Conservation (phyloP, 2,888 invertebrate genomes). For the Ypsolopha sequella region DNA sequence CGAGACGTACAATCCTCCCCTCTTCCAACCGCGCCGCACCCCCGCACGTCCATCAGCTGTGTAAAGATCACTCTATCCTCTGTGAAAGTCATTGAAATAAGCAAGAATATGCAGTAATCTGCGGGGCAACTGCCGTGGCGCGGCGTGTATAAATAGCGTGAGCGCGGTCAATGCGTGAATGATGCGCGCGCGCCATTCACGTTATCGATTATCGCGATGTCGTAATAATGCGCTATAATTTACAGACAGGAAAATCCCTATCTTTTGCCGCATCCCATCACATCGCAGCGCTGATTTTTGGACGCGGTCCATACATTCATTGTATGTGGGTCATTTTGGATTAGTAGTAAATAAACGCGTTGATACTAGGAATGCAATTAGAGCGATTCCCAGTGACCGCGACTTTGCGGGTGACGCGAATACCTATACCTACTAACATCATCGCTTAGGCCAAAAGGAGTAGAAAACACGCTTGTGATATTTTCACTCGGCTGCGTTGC, state of each 20-base stretch:
- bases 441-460: no score
- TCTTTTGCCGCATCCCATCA: neutral
- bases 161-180: conserved; percentile 1
- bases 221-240: neutral
- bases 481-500: no score
- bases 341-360: neutral
- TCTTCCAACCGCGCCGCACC: neutral
- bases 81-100: no score
- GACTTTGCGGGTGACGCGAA: no score
- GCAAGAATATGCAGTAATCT: no score
- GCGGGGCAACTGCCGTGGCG: no score
- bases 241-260: neutral
- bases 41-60: neutral
- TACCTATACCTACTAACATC: no score
- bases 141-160: neutral
- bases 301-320: neutral
- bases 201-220: conserved; percentile 2
- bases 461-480: no score
- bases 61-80: no score
- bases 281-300: neutral
- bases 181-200: conserved; percentile 1
- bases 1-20: neutral
- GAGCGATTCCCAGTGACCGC: no score
- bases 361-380: no score
- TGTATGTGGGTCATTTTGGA: neutral